Base-by-base conservation (phyloP, 2,113 vertebrate genomes). In the Neotragus pygmaeus region DNA sequence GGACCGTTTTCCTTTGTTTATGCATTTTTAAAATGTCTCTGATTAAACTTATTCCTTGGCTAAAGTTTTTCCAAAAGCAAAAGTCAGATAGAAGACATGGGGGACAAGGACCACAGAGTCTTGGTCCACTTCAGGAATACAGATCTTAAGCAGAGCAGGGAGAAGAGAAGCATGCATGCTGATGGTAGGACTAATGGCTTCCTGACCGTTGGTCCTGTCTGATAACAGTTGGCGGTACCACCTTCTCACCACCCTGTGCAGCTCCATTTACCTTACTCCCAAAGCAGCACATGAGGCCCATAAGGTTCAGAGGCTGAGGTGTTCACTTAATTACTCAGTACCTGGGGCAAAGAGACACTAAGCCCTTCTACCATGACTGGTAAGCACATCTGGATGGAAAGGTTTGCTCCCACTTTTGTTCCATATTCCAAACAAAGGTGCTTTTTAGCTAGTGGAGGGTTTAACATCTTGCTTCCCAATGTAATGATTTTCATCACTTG, bases 401-500 rank as follows among this genome's bases (percentile, higher is more conserved):
- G 36, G 82, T 45, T 53, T 92, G 45, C 14, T 83, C 3, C 36
- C 14, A 25, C 47, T 53, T 84, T 60, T 51, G 39, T 82, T 97
- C 45, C 2, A 13, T 70, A 49, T 91, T 88, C 60, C 16, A 92
- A 95, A 97, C 60, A 73, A 94, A 91, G 47, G 47, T 96, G 39
- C 73, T 90, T 97, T 97, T 96, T 80, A 53, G 39, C 83, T 90
- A 43, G 49, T 36, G 30, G 66, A 95, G 75, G 27, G 78, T 75
- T 97, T 93, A 96, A 75, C 57, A 92, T 39, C 39, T 49, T 51
- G 33, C 58, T 96, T 93, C 16, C 53, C 28, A 57, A 28, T 82
- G 84, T 49, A 96, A 95, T 10, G 62, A 96, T 96, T 98, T 97
- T 96, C 94, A 93, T 92, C 97, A 96, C 64, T 83, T 89, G 91